These are phyloP conservation scores for Diaprepes abbreviatus DNA, from an alignment of 2,888 invertebrate genomes.

Conservation along the genomic window DNA sequence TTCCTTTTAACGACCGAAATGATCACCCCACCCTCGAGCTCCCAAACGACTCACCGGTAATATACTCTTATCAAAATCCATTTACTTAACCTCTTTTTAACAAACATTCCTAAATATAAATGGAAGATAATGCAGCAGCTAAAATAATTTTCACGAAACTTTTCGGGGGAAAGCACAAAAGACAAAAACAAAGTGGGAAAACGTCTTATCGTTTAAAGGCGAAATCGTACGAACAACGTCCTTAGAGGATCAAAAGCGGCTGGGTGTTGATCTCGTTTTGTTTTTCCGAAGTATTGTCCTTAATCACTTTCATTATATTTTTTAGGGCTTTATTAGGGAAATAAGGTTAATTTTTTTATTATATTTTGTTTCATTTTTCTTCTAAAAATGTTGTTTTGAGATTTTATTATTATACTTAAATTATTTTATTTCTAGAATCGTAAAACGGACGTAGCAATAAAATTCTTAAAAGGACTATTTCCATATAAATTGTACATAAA, in stretches of 20 bases:
- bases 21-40: too few relatives aligned
- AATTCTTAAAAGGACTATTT: too few relatives aligned
- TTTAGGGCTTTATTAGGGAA: not conserved
- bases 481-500: too few relatives aligned
- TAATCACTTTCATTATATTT: constrained; percentile 12
- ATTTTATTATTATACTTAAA: too few relatives aligned
- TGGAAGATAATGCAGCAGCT: constrained; percentile 30
- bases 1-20: too few relatives aligned
- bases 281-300: constrained; percentile 13
- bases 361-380: too few relatives aligned
- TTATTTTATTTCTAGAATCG: too few relatives aligned
- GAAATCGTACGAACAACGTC: constrained; percentile 28
- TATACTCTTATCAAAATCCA: not conserved
- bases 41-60: not conserved
- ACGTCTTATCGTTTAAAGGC: constrained; percentile 31
- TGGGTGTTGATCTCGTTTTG: constrained; percentile 31
- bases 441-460: too few relatives aligned
- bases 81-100: constrained; percentile 6
- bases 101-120: constrained; percentile 7
- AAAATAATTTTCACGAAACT: constrained; percentile 30
- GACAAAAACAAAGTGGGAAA: constrained; percentile 31
- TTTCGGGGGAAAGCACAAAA: constrained; percentile 15
- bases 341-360: not conserved
- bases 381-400: too few relatives aligned
- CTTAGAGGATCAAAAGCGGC: constrained; percentile 14